Conservation (phyloP, 2,113 vertebrate genomes). For the Larimichthys crocea region DNA sequence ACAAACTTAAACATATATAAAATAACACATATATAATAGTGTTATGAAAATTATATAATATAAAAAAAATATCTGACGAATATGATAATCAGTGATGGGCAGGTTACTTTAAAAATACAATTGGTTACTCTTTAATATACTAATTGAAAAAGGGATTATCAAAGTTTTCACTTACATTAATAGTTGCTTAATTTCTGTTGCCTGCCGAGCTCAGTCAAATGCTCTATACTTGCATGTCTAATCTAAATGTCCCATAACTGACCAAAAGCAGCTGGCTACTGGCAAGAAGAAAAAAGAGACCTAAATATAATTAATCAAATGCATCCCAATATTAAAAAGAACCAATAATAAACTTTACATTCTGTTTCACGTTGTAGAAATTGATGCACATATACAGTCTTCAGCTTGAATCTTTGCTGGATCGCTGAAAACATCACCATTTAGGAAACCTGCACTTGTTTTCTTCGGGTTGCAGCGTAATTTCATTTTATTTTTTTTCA, state of each 20-base stretch:
- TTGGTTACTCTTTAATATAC: not conserved
- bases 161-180: not conserved
- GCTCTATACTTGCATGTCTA: not conserved
- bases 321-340: too few relatives aligned
- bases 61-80: not conserved
- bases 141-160: not conserved
- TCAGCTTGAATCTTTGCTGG: not conserved
- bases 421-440: too few relatives aligned
- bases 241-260: too few relatives aligned
- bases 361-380: not conserved
- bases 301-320: too few relatives aligned
- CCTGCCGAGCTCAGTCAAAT: too few relatives aligned
- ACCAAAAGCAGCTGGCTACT: too few relatives aligned
- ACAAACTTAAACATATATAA: not conserved
- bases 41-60: not conserved
- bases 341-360: not conserved
- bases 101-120: not conserved
- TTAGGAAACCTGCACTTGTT: not conserved
- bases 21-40: not conserved
- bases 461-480: not conserved
- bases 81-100: not conserved
- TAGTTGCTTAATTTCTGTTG: too few relatives aligned
- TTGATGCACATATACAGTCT: not conserved
- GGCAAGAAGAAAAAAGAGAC: too few relatives aligned
- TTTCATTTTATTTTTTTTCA: not conserved